Conservation (phyloP, 2,888 invertebrate genomes). For the Balanococcus diminutus region DNA sequence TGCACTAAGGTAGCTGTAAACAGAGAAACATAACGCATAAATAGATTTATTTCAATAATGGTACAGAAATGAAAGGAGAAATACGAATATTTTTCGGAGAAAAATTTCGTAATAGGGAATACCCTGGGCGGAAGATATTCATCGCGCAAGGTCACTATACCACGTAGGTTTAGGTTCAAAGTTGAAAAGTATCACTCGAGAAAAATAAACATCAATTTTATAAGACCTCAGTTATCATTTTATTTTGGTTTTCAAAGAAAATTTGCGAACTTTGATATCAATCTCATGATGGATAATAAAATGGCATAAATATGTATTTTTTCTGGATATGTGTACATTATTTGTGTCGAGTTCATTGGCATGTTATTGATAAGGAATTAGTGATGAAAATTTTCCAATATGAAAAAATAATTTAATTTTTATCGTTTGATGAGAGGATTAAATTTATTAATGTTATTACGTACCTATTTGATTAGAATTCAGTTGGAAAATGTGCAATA, state of each 20-base stretch:
- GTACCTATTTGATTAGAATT: no score
- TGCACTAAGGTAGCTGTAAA: constrained; percentile 81
- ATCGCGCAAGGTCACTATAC: background rate
- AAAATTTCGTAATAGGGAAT: background rate
- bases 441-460: background rate
- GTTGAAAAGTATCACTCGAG: background rate
- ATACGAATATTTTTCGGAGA: background rate
- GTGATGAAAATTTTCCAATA: background rate
- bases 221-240: background rate
- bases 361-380: background rate
- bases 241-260: background rate
- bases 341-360: background rate
- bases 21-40: constrained; percentile 60
- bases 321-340: background rate
- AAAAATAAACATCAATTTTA: background rate
- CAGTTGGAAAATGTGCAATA: no score
- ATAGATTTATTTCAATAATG: background rate
- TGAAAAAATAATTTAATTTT: background rate
- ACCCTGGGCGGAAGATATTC: background rate
- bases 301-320: no score
- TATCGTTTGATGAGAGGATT: background rate
- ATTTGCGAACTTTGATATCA: background rate
- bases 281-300: background rate
- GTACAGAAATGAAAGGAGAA: background rate
- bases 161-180: background rate